Evolutionary conservation across 1,140 invertebrate genomes (phyloP).

Genomic region (Anastrepha obliqua): DNA sequence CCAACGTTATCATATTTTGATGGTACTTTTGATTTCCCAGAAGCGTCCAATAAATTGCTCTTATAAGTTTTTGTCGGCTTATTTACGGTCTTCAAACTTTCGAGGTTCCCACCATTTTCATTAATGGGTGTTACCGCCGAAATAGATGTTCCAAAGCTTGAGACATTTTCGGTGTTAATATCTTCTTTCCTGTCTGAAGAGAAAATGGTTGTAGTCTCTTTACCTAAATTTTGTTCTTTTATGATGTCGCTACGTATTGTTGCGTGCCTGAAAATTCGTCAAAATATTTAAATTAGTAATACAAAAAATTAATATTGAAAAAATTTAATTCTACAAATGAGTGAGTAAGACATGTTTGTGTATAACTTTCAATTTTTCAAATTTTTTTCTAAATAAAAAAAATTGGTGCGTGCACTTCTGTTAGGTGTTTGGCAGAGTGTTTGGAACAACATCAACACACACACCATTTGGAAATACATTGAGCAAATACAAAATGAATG

Average conservation of each 20-base stretch:
- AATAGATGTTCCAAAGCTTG: conserved; percentile 56
- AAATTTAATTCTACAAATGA: neutral
- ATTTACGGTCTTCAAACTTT: neutral
- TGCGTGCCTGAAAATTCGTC: neutral
- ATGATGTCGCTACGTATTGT: neutral
- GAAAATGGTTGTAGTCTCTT: neutral
- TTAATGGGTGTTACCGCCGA: conserved; percentile 60
- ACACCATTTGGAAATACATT: too few species aligned
- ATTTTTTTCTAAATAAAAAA: too few species aligned
- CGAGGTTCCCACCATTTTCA: conserved; percentile 56
- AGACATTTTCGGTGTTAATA: neutral
- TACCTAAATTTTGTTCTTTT: neutral
- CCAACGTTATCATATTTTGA: neutral
- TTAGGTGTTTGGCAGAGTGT: too few species aligned
- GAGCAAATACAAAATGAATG: too few species aligned
- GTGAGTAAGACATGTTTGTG: too few species aligned
- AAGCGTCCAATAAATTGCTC: neutral
- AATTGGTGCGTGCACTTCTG: too few species aligned
- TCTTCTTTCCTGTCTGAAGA: neutral
- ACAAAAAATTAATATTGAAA: neutral
- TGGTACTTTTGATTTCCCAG: neutral
- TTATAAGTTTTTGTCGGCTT: neutral
- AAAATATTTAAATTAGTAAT: neutral
- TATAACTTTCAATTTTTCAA: too few species aligned
- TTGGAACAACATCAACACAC: too few species aligned